Evolutionary conservation across 2,888 invertebrate genomes (phyloP).

Genomic region (Pyrocoelia pectoralis): DNA sequence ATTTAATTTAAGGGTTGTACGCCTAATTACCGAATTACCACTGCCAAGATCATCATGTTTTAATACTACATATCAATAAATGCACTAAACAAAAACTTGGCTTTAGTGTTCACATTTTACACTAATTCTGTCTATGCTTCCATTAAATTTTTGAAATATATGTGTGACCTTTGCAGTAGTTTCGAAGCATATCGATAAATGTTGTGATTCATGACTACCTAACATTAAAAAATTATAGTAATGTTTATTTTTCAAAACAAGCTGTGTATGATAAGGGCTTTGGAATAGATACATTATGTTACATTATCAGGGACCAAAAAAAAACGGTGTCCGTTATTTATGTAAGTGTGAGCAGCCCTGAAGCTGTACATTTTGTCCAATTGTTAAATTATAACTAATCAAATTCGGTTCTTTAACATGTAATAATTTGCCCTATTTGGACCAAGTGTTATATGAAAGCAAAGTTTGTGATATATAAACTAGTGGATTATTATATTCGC

Average conservation of each 20-base stretch:
- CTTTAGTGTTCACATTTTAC: background rate
- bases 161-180: background rate
- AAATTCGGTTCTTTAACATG: background rate
- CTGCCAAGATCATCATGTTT: constrained; percentile 8
- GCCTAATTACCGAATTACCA: background rate
- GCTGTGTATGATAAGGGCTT: background rate
- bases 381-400: constrained; percentile 2
- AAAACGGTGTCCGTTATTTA: constrained; percentile 2
- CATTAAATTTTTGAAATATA: background rate
- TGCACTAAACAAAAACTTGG: background rate
- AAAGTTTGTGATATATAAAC: constrained; percentile 39
- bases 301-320: constrained; percentile 9
- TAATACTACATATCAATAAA: background rate
- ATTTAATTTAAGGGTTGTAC: background rate
- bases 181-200: constrained; percentile 1
- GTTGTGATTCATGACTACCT: constrained; percentile 2
- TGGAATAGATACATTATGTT: background rate
- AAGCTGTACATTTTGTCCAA: constrained; percentile 12
- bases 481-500: constrained; percentile 23
- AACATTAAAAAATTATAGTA: background rate
- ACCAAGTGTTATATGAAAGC: constrained; percentile 38
- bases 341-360: background rate
- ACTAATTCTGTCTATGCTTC: background rate
- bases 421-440: constrained; percentile 26
- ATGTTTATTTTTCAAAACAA: background rate